A percentile compares a stretch with the other conserved stretches of the same genome.
phyloP scores from a whole-genome alignment of 2,888 invertebrate genomes.

The Nymphalis urticae region DNA sequence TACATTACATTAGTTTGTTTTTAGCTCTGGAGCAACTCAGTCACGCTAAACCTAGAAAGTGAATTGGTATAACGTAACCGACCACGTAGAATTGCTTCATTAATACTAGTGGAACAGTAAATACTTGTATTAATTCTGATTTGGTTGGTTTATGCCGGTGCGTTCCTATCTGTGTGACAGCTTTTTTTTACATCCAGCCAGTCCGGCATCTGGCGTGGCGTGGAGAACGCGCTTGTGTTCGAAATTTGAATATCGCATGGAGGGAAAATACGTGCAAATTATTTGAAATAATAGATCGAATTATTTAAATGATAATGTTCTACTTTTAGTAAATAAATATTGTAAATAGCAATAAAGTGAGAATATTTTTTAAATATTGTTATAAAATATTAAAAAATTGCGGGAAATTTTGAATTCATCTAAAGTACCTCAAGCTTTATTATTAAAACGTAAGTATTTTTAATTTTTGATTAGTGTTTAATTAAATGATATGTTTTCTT shows the following conservation, averaged over 20 bases:
- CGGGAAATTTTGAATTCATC: too few relatives aligned
- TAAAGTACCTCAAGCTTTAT: too few relatives aligned
- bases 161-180: slow-evolving; percentile 63
- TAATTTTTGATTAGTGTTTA: too few relatives aligned
- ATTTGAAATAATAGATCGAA: background rate
- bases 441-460: too few relatives aligned
- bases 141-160: slow-evolving; percentile 71
- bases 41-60: slow-evolving; percentile 63
- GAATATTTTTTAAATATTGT: background rate
- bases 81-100: slow-evolving; percentile 50
- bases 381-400: too few relatives aligned
- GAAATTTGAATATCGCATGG: slow-evolving; percentile 39
- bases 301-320: background rate
- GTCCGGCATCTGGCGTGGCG: slow-evolving; percentile 50
- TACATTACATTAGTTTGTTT: slow-evolving; percentile 42
- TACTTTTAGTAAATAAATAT: background rate
- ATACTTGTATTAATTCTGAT: slow-evolving; percentile 59
- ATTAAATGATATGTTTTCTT: too few relatives aligned
- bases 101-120: slow-evolving; percentile 45
- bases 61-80: slow-evolving; percentile 57
- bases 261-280: slow-evolving; percentile 36
- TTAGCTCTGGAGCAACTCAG: slow-evolving; percentile 48
- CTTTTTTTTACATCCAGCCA: slow-evolving; percentile 57
- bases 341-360: background rate
- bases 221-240: slow-evolving; percentile 43